Evolutionary conservation across 2,888 invertebrate genomes (phyloP), one percentile per base, ranked within the genome.

Genomic region (Macrosiphum euphorbiae): DNA sequence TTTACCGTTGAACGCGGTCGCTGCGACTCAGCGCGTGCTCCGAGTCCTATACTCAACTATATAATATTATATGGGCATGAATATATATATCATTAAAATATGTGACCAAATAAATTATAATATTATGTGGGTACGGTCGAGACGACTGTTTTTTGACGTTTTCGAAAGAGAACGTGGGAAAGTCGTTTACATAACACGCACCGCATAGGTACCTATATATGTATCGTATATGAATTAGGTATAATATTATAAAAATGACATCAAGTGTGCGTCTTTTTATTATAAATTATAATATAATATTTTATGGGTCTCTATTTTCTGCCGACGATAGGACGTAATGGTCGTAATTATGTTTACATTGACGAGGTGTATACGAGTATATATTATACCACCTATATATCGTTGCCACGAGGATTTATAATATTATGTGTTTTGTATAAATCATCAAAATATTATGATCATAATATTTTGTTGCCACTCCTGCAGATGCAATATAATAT

Each of bases 131-230:
- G 26, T 28, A 44, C 13, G 28, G 24, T 10, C 78, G 35, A 7
- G 67, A 78, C 24, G 78, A 50, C 50, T 50, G 67, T 78, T 67
- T 90, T 78, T 50, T 61, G 44, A 26, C 10, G 41, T 91, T 61
- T 86, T n/a, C 86, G 58, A 86, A 86, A 86, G 16, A 92, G 44
- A 92, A 92, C 89, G 92, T 92, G 92, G 52, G 92, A 92, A 84
- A 55, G 88, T 88, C n/a, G 50, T 50, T 47, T 78, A 35, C 78
- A 35, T 20, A 78, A 78, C 35, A 35, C 67, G n/a, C 16, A 67
- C 16, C n/a, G 67, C 16, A 67, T 67, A n/a, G 16, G n/a, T 67
- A 67, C n/a, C 16, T n/a, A 16, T 8, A 24, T 67, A 35, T 20
- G 13, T 4, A 78, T 35, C 35, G 78, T 78, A 35, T 20, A 78